Percentiles rank a stretch among this genome's conserved stretches.
phyloP scores from a whole-genome alignment of 1,140 invertebrate genomes.

The Drosophila pseudoananassae region DNA sequence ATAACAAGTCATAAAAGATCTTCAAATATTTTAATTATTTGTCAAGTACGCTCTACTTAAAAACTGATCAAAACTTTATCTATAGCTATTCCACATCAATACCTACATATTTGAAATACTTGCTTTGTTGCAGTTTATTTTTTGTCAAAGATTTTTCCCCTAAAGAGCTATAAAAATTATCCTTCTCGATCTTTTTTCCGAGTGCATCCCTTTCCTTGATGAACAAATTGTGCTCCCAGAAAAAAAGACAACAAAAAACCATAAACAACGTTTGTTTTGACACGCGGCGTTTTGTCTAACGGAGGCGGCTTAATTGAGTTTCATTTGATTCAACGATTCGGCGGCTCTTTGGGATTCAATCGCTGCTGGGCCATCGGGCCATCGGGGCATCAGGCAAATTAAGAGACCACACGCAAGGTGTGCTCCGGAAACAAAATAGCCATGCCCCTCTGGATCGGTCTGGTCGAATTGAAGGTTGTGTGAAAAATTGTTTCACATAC shows the following conservation, averaged over 20 bases:
- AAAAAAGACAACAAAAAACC: neutral
- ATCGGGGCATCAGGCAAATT: conserved; percentile 37
- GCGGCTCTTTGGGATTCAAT: conserved; percentile 25
- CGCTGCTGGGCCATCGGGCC: conserved; percentile 1
- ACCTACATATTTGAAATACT: no score
- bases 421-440: conserved; percentile 60
- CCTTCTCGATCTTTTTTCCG: neutral
- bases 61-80: no score
- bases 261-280: conserved; percentile 71
- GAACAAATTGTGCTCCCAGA: conserved; percentile 19
- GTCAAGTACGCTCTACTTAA: no score
- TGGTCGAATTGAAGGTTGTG: conserved; percentile 62
- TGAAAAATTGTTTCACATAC: conserved; percentile 59
- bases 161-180: neutral
- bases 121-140: no score
- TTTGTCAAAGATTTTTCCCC: no score
- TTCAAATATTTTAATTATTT: no score
- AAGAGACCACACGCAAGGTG: conserved; percentile 67
- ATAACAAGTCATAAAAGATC: no score
- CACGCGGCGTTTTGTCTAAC: conserved; percentile 74
- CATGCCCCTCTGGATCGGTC: conserved; percentile 11
- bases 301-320: conserved; percentile 78
- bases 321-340: conserved; percentile 48
- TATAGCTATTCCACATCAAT: no score
- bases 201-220: conserved; percentile 7